These are phyloP conservation scores for Clarias fuscus DNA, from an alignment of 2,797 vertebrate species.

Conservation along the genomic window DNA sequence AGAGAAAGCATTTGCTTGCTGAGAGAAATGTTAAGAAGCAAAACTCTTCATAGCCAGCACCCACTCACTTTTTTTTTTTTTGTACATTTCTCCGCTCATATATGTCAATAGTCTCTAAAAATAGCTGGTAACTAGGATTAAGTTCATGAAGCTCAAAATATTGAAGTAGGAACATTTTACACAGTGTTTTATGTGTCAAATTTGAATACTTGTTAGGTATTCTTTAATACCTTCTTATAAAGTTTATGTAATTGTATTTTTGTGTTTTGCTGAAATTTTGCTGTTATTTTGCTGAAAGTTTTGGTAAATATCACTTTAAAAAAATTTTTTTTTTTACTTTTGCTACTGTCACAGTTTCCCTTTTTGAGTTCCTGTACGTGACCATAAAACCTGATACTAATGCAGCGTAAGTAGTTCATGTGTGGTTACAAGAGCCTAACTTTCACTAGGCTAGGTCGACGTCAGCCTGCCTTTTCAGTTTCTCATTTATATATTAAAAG, in stretches of 20 bases:
- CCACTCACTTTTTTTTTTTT: neutral
- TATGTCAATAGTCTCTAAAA: neutral
- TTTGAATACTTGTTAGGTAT: neutral
- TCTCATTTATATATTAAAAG: neutral
- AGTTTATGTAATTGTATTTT: neutral
- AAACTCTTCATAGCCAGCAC: neutral
- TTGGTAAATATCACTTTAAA: neutral
- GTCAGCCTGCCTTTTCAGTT: neutral
- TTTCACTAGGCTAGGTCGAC: neutral
- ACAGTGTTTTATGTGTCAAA: neutral
- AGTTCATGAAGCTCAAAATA: neutral
- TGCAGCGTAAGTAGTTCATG: neutral
- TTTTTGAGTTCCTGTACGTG: neutral
- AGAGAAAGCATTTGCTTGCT: neutral
- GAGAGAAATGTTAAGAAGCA: neutral
- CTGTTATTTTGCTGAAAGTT: neutral
- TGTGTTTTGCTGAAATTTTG: neutral
- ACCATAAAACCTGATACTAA: constrained; percentile 4
- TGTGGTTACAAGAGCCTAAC: neutral
- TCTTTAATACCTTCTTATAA: too few species aligned
- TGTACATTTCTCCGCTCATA: neutral
- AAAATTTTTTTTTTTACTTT: neutral
- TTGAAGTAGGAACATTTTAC: neutral
- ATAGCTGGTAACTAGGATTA: neutral
- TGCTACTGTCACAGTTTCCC: neutral